Conservation (phyloP, 2,888 invertebrate species). For the Pogonocherus hispidulus region DNA sequence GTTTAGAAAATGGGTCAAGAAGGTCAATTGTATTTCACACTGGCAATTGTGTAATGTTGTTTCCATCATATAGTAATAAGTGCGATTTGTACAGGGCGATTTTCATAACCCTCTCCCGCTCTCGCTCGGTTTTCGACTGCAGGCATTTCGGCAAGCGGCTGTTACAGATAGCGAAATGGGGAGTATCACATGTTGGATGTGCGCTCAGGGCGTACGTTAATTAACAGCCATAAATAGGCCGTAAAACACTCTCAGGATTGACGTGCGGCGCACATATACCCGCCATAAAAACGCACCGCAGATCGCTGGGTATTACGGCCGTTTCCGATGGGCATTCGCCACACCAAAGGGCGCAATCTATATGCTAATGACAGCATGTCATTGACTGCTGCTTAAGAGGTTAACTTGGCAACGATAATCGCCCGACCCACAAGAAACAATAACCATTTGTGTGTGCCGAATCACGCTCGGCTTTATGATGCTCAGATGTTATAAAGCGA, state of each 20-base stretch:
- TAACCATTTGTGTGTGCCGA: constrained; percentile 54
- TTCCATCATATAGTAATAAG: no score
- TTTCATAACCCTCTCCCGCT: not conserved
- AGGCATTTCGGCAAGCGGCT: not conserved
- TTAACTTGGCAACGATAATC: constrained; percentile 66
- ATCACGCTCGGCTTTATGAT: constrained; percentile 52
- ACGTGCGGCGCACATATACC: constrained; percentile 59
- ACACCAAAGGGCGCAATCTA: constrained; percentile 67
- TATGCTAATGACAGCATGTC: constrained; percentile 66
- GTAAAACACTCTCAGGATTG: constrained; percentile 63
- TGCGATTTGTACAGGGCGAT: no score
- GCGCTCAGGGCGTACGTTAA: constrained; percentile 61
- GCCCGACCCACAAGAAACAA: constrained; percentile 56
- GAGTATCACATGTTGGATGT: constrained; percentile 46
- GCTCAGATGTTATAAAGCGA: constrained; percentile 48
- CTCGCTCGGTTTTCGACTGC: not conserved
- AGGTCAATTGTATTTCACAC: no score
- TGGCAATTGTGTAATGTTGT: no score
- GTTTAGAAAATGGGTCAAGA: no score
- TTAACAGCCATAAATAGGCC: constrained; percentile 65
- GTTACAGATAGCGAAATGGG: constrained; percentile 20
- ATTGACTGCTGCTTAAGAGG: constrained; percentile 62
- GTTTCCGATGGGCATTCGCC: constrained; percentile 58
- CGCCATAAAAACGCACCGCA: constrained; percentile 61
- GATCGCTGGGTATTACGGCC: constrained; percentile 62